Evolutionary conservation across 2,888 invertebrate species (phyloP).

Genomic region (Xylota sylvarum): DNA sequence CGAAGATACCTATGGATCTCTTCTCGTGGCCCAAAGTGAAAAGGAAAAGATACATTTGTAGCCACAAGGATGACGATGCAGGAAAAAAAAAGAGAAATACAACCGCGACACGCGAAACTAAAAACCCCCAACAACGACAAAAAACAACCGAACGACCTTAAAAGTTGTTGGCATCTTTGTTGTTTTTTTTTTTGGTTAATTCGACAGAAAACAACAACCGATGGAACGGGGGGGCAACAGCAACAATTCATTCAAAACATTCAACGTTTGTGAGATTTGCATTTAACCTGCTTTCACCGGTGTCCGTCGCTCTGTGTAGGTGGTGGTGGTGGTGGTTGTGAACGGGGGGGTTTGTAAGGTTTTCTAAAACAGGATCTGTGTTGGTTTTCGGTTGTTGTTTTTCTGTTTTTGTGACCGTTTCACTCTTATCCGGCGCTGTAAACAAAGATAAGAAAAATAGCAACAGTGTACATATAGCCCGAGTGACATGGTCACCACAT

Average conservation of each 20-base stretch:
- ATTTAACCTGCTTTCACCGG: constrained; percentile 83
- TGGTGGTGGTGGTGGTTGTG: constrained; percentile 34
- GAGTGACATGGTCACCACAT: constrained; percentile 73
- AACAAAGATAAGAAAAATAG: constrained; percentile 64
- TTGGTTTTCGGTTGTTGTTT: constrained; percentile 4
- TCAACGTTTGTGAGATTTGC: constrained; percentile 79
- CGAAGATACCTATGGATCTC: constrained; percentile 13
- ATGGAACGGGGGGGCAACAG: constrained; percentile 13
- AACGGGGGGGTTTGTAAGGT: constrained; percentile 77
- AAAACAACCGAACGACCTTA: constrained; percentile 71
- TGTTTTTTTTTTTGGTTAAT: constrained; percentile 40
- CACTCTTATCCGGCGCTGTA: constrained; percentile 68
- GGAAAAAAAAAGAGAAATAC: constrained; percentile 35
- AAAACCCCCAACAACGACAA: constrained; percentile 8
- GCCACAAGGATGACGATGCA: constrained; percentile 57
- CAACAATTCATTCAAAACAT: constrained; percentile 68
- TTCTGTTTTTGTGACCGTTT: constrained; percentile 48
- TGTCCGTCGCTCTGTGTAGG: constrained; percentile 53
- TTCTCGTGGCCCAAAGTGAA: constrained; percentile 50
- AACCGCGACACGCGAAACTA: constrained; percentile 68
- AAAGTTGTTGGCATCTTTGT: constrained; percentile 54
- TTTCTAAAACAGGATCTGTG: constrained; percentile 78
- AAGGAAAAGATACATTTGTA: constrained; percentile 52
- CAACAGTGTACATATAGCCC: constrained; percentile 26
- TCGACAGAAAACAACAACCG: constrained; percentile 61